Evolutionary conservation across 2,113 vertebrate species (phyloP).

Genomic region (Megalops atlanticus): DNA sequence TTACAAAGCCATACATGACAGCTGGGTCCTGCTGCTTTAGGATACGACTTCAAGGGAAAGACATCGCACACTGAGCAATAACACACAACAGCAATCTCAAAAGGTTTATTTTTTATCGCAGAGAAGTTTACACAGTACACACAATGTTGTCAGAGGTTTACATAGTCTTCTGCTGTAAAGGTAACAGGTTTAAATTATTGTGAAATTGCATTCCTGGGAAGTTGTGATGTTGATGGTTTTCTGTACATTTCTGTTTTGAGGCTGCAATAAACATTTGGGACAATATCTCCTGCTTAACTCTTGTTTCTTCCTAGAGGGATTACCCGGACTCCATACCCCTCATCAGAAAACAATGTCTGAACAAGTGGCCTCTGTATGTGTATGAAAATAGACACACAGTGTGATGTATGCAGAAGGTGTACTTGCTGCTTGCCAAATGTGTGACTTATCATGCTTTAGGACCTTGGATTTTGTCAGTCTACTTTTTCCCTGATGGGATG

Average conservation of each 20-base stretch:
- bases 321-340: not conserved
- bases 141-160: constrained; percentile 43
- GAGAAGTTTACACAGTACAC: constrained; percentile 38
- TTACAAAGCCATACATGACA: constrained; percentile 60
- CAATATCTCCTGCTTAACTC: constrained; percentile 34
- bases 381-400: too few species aligned
- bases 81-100: not conserved
- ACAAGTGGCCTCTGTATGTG: too few species aligned
- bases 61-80: constrained; percentile 45
- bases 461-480: too few species aligned
- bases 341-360: too few species aligned
- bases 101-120: constrained; percentile 29
- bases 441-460: too few species aligned
- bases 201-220: constrained; percentile 46
- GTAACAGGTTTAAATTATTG: constrained; percentile 60
- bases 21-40: constrained; percentile 37
- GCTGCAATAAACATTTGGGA: constrained; percentile 72
- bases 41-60: constrained; percentile 32
- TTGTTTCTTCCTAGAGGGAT: not conserved
- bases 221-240: constrained; percentile 48
- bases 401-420: too few species aligned
- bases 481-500: too few species aligned
- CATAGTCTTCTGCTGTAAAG: constrained; percentile 44
- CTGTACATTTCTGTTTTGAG: constrained; percentile 60
- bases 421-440: too few species aligned